Evolutionary conservation across 2,797 vertebrate species (phyloP).

Genomic region (Falco peregrinus): DNA sequence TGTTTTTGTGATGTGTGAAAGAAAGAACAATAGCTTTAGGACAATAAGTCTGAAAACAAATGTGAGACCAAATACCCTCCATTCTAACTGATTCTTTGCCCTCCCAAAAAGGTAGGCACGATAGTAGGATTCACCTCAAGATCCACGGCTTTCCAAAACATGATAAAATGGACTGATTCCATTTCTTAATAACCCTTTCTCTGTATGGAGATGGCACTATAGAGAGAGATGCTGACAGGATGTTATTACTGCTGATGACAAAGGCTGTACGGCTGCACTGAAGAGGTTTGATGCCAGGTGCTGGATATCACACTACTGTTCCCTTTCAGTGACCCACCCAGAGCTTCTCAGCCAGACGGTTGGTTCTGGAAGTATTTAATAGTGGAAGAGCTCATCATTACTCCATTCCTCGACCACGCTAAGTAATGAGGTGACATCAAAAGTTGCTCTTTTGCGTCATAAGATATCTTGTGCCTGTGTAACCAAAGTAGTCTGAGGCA

Average conservation of each 20-base stretch:
- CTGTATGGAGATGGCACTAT: not conserved
- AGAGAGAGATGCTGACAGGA: not conserved
- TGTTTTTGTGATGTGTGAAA: slow-evolving; percentile 39
- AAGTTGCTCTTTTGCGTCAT: not conserved
- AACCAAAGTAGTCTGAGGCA: not conserved
- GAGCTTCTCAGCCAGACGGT: not conserved
- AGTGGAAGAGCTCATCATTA: not conserved
- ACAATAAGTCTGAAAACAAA: slow-evolving; percentile 68
- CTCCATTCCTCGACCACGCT: not conserved
- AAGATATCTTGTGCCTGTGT: not conserved
- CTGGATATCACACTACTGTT: not conserved
- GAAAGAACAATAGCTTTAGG: slow-evolving; percentile 39
- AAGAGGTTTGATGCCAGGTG: not conserved
- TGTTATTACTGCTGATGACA: not conserved
- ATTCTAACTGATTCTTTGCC: not conserved
- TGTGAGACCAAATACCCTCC: slow-evolving; percentile 58
- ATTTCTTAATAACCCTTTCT: slow-evolving; percentile 40
- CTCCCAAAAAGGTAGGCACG: slow-evolving; percentile 45
- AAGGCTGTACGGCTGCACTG: not conserved
- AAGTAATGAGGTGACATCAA: not conserved
- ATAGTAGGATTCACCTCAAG: slow-evolving; percentile 37
- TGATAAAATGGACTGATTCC: not conserved
- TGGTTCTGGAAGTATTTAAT: not conserved
- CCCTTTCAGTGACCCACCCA: not conserved
- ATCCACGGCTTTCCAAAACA: slow-evolving; percentile 35